Evolutionary conservation across 2,113 vertebrate genomes (phyloP).

Genomic region (Cephalopholis sonnerati): DNA sequence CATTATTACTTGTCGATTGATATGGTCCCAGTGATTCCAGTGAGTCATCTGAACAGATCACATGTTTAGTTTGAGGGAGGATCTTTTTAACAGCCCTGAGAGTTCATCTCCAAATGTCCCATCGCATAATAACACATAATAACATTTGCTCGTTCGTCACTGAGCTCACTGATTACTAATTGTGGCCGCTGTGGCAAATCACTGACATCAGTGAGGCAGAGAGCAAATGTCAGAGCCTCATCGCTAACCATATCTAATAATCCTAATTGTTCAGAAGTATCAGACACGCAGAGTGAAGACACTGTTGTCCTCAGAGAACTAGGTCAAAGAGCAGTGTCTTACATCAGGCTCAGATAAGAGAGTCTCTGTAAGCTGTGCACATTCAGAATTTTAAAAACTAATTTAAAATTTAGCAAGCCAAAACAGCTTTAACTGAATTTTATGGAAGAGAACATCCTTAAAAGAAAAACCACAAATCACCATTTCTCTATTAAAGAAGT

Average conservation of each 20-base stretch:
- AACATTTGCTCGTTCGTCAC: not conserved
- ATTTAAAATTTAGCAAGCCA: not conserved
- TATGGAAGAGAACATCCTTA: no score
- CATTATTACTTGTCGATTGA: constrained; percentile 9
- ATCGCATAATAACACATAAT: not conserved
- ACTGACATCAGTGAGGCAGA: not conserved
- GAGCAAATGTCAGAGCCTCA: not conserved
- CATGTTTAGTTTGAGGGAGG: constrained; percentile 1
- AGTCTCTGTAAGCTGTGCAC: not conserved
- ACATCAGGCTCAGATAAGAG: not conserved
- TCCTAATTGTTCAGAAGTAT: not conserved
- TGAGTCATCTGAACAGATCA: constrained; percentile 19
- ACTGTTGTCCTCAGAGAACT: not conserved
- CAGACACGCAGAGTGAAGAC: not conserved
- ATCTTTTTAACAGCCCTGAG: not conserved
- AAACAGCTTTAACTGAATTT: no score
- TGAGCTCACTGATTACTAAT: not conserved
- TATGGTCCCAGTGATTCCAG: not conserved
- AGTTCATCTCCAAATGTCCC: not conserved
- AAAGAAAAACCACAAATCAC: no score
- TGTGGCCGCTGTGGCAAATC: constrained; percentile 6
- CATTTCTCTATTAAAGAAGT: no score
- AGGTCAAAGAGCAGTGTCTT: not conserved
- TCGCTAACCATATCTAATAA: not conserved
- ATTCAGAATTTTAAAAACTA: not conserved